A percentile compares a stretch with the other conserved stretches of the same genome.
phyloP scores from a whole-genome alignment of 2,888 invertebrate genomes.

The Lordiphosa andalusiaca region DNA sequence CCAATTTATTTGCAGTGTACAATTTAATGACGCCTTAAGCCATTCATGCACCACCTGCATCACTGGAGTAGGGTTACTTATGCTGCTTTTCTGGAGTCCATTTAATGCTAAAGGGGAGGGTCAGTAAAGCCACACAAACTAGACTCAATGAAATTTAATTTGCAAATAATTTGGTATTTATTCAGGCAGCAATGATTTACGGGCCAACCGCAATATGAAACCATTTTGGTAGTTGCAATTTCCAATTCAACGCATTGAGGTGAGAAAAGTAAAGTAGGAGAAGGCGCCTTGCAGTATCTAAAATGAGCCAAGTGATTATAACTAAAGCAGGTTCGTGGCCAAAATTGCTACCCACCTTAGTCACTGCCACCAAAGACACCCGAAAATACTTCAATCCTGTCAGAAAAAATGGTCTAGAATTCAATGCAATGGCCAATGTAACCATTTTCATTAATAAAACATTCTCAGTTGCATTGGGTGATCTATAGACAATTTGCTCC shows the following conservation, averaged over 20 bases:
- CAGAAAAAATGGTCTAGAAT: constrained; percentile 58
- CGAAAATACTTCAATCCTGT: constrained; percentile 70
- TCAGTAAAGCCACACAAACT: constrained; percentile 23
- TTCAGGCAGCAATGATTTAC: constrained; percentile 8
- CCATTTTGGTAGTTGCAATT: background rate
- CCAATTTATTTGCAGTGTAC: too few species aligned
- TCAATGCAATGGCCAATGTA: constrained; percentile 54
- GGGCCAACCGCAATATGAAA: constrained; percentile 3
- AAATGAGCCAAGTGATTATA: constrained; percentile 1
- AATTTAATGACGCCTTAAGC: too few species aligned
- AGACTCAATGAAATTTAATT: constrained; percentile 10
- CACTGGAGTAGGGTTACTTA: too few species aligned
- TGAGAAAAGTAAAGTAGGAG: constrained; percentile 74
- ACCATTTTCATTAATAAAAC: constrained; percentile 63
- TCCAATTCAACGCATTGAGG: constrained; percentile 55
- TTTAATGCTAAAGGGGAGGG: constrained; percentile 4
- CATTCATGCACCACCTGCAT: too few species aligned
- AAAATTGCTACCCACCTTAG: constrained; percentile 43
- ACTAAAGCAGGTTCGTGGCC: background rate
- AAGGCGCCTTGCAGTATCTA: constrained; percentile 71
- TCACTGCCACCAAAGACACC: constrained; percentile 54
- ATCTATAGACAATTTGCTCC: constrained; percentile 62
- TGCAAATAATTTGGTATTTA: constrained; percentile 3
- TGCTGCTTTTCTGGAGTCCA: too few species aligned
- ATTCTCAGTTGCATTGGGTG: constrained; percentile 50